A percentile compares a stretch with the other conserved stretches of the same genome.
Evolutionary conservation across 2,888 invertebrate genomes (phyloP).

Genomic region (Brachypalpus laphriformis): DNA sequence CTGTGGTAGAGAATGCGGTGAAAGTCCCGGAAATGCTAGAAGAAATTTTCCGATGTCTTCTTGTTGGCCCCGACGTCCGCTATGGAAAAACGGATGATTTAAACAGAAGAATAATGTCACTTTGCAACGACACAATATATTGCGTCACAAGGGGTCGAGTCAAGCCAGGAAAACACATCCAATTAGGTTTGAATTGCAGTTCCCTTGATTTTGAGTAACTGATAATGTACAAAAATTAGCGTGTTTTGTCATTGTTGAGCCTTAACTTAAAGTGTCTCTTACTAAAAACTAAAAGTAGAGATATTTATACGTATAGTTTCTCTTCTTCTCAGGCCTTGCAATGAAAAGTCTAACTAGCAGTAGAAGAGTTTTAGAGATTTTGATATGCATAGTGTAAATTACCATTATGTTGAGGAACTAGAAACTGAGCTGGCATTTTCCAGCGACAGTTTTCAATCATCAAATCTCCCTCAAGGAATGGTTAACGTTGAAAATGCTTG

Average conservation of each 20-base stretch:
- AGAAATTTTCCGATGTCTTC: not conserved
- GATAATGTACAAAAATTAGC: no score
- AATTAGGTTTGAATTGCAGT: not conserved
- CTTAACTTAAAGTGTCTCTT: no score
- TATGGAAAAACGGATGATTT: not conserved
- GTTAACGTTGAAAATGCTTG: not conserved
- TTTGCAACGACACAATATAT: not conserved
- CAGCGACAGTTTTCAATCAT: not conserved
- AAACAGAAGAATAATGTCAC: not conserved
- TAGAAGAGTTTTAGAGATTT: conserved; percentile 14
- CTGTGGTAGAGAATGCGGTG: not conserved
- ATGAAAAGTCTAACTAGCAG: conserved; percentile 34
- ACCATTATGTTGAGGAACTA: not conserved
- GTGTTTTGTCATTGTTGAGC: no score
- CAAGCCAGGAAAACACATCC: not conserved
- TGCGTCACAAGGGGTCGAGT: not conserved
- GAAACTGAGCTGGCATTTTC: conserved; percentile 21
- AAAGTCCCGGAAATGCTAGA: not conserved
- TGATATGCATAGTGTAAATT: not conserved
- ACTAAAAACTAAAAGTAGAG: no score
- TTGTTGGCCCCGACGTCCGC: not conserved
- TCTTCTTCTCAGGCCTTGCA: not conserved
- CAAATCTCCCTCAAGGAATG: conserved; percentile 1
- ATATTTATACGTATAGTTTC: no score
- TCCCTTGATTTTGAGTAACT: no score